Conservation (phyloP, 1,140 invertebrate species). For the Ostrea edulis region DNA sequence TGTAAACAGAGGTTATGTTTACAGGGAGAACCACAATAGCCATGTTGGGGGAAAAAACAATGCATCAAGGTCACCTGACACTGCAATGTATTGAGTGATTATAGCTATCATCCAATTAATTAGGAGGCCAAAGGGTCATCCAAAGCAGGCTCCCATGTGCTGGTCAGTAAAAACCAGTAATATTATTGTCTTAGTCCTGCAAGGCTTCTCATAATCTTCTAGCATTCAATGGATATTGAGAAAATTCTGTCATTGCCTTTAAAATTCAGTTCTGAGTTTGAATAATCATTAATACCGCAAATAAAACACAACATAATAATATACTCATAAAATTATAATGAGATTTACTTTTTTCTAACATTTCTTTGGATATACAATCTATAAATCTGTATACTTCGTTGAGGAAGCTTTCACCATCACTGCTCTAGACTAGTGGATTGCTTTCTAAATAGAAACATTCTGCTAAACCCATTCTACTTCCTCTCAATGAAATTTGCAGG, state of each 20-base stretch:
- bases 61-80: not conserved
- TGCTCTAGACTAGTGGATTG: not conserved
- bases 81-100: not conserved
- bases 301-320: no score
- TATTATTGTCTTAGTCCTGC: no score
- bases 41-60: not conserved
- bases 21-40: not conserved
- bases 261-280: no score
- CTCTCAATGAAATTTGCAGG: constrained; percentile 17
- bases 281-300: no score
- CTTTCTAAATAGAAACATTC: not conserved
- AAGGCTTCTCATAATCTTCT: no score
- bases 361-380: no score
- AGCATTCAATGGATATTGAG: no score
- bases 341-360: no score
- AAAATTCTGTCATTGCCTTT: no score
- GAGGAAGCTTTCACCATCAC: not conserved
- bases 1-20: not conserved
- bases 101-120: constrained; percentile 14
- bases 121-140: not conserved
- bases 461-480: not conserved
- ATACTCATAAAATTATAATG: no score
- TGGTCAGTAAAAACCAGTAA: no score
- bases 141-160: not conserved
- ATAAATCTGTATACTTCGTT: no score